Base-by-base conservation (phyloP, 2,797 vertebrate species). In the Mycteria americana region DNA sequence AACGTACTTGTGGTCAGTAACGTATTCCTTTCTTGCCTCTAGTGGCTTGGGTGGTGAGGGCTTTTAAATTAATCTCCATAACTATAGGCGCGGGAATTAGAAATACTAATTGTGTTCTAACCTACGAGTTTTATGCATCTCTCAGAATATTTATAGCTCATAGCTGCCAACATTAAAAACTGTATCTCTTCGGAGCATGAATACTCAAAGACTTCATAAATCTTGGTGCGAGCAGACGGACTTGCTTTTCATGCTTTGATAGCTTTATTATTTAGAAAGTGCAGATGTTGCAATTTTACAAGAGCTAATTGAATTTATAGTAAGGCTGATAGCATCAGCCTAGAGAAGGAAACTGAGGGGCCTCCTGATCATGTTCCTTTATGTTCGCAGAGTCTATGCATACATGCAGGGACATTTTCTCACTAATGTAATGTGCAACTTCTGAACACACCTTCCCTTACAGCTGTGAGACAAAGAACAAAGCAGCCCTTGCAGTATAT, bases 261-360 rank as follows among this genome's bases (percentile, higher is more conserved):
- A 27, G 81, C 85, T 95, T 93, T 95, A 85, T 86, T 94, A 90
- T 65, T 80, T 73, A 76, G 63, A 93, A 96, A 94, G 88, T 67
- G 94, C 85, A 92, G 88, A 93, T 96, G 92, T 79, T 93, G 79
- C 88, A 68, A 41, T 94, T 96, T 96, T 62, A 89, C 56, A 68
- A 93, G 69, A 82, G 21, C 69, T 94, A 88, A 92, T 68, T 93
- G 83, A 85, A 92, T 95, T 92, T 85, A 22, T 76, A 62, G 83
- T 19, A 59, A 78, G 65, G 64, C 63, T 24, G 75, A 86, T 90
- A 59, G 50, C 63, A 89, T 92, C 89, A 80, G 79, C 86, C 33
- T 5, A 53, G 57, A 70, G 72, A 19, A 80, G 79, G 74, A 84
- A 76, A 17, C 63, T 5, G 67, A 92, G 87, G 54, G 91, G 79